Evolutionary conservation across 2,888 invertebrate genomes (phyloP), one percentile per base, ranked within the genome.

Genomic region (Octonoba sinensis): DNA sequence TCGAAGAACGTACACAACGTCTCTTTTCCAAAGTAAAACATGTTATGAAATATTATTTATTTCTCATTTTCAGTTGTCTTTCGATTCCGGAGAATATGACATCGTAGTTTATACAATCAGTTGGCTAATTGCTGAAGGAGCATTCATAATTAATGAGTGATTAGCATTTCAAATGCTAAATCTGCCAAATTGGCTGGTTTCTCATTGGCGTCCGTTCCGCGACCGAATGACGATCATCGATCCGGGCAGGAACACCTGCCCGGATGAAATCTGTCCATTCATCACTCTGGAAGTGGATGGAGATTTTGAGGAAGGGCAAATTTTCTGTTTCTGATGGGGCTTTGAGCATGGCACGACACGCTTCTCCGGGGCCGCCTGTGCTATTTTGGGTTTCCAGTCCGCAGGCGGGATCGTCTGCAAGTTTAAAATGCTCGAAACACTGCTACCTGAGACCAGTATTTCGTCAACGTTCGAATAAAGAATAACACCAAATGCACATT

Each of bases 311-410:
- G 36, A 59, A 22, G 71, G 60, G 49, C 71, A 60, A 59, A 49
- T 60, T 60, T 60, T 60, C 59, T 60, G 60, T 60, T 36, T 24
- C 60, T 15, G 60, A 60, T 13, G 60, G 15, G 60, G 60, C 20
- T 20, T 27, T 57, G 46, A 49, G 47, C 60, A 71, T 22, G 57
- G 60, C 59, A 71, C 71, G 71, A 71, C 60, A 57, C 71, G 71
- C 60, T 66, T 49, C 22, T 18, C 8, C 49, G 20, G 49, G 49
- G 24, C 20, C 49, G 24, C 66, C 54, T 18, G 18, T 6, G 69
- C 69, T 56, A 36, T 36, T 36, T 36, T 8, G 36, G 36, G 36
- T 11, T 8, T 6, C 36, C 6, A 27, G 27, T 27, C 2, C 27
- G 27, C 27, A 2, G 27, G 27, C 36, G 36, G 36, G 36, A 8